Percentiles rank a stretch among this genome's conserved stretches.
phyloP scores from a whole-genome alignment of 2,113 vertebrate genomes.

The Lepisosteus osseus region DNA sequence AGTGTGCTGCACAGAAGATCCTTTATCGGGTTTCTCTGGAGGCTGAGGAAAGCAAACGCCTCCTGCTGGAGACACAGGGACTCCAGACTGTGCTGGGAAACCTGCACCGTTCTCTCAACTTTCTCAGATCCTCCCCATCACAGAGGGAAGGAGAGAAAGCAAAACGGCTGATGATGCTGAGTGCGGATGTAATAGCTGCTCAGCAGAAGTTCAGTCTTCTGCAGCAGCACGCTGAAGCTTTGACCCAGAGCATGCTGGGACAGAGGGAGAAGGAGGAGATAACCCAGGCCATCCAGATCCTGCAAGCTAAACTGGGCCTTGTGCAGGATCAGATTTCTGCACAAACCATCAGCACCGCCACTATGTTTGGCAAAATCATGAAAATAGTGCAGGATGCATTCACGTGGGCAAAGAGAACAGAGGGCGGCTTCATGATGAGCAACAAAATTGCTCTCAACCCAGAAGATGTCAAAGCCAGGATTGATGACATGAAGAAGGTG shows the following conservation, averaged over 20 bases:
- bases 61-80: constrained; percentile 54
- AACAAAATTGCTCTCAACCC: constrained; percentile 73
- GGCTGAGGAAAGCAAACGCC: constrained; percentile 46
- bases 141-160: constrained; percentile 44
- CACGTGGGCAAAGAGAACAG: constrained; percentile 69
- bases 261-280: constrained; percentile 63
- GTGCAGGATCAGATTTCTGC: constrained; percentile 48
- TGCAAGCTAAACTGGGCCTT: constrained; percentile 60
- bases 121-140: constrained; percentile 23
- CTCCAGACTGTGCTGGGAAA: constrained; percentile 62
- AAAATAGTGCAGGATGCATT: constrained; percentile 68
- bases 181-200: constrained; percentile 63
- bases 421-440: constrained; percentile 52
- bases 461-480: constrained; percentile 72
- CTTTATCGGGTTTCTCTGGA: constrained; percentile 53
- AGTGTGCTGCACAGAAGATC: constrained; percentile 61
- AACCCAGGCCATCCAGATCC: constrained; percentile 56
- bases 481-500: constrained; percentile 68
- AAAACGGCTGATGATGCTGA: constrained; percentile 49
- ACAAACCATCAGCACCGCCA: constrained; percentile 42
- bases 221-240: constrained; percentile 58
- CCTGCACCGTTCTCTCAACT: constrained; percentile 44
- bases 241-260: constrained; percentile 66
- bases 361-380: constrained; percentile 60
- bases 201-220: constrained; percentile 58